Evolutionary conservation across 2,113 vertebrate species (phyloP).

Genomic region (Climacteris rufus): DNA sequence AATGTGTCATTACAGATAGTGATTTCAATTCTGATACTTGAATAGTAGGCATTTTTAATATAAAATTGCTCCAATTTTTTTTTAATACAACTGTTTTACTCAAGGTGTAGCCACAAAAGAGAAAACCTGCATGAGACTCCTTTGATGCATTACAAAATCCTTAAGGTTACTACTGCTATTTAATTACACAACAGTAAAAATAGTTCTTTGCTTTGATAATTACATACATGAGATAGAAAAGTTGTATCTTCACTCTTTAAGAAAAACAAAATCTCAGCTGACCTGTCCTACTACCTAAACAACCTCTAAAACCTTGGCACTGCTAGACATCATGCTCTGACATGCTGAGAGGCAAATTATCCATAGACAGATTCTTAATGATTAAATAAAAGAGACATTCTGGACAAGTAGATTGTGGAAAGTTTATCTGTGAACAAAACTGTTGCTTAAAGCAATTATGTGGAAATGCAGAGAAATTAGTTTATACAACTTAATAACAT

Average conservation of each 20-base stretch:
- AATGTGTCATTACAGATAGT: not conserved
- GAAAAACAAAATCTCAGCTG: not conserved
- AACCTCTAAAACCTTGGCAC: not conserved
- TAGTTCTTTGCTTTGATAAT: not conserved
- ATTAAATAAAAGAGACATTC: not conserved
- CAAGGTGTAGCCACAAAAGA: not conserved
- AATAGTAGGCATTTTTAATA: not conserved
- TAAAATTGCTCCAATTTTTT: not conserved
- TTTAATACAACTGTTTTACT: not conserved
- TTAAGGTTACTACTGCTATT: not conserved
- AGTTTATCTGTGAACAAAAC: not conserved
- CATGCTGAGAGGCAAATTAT: not conserved
- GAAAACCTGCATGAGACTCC: not conserved
- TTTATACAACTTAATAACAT: not conserved
- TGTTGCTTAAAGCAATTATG: not conserved
- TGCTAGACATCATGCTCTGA: not conserved
- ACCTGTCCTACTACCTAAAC: not conserved
- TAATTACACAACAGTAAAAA: not conserved
- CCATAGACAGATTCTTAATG: not conserved
- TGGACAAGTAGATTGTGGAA: not conserved
- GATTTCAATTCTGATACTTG: not conserved
- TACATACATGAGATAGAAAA: not conserved
- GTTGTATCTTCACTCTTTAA: not conserved
- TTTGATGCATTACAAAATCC: not conserved
- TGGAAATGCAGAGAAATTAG: not conserved